Base-by-base conservation (phyloP, 2,113 vertebrate species). In the Callionymus lyra region DNA sequence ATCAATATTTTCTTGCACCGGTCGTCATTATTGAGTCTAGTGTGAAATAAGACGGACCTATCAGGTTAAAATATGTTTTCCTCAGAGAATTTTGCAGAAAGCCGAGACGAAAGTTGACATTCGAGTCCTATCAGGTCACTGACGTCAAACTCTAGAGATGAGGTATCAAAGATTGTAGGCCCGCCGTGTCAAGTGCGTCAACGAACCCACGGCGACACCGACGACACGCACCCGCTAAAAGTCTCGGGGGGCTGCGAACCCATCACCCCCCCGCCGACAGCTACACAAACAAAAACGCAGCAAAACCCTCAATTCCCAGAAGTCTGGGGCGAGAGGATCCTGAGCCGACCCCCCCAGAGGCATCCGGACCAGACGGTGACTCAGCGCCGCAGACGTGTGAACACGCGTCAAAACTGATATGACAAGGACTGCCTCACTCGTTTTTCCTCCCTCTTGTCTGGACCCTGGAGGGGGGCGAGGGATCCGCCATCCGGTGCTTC, bases 261-360 rank as follows among this genome's bases (percentile, higher is more conserved):
- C 56, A 50, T n/a, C 52, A 49, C 39, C 42, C 44, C 33, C 51
- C 9, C 17, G 67, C 68, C 54, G 61, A 71, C 56, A 63, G 64
- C 47, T 52, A 48, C 34, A 47, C 71, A 65, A 76, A 79, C 76
- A 27, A 4, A 77, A 70, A 63, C 3, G 17, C 67, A 68, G 67
- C 69, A 79, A 74, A 53, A 46, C n/a, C n/a, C 50, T 40, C 51
- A 12, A 31, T 54, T 57, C 50, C 46, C 62, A 31, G 59, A 65
- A 49, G 44, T 56, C 10, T 16, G 4, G n/a, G 44, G 42, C 13
- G 50, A 55, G 47, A 14, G 12, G 12, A 1, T 16, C 1, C 15
- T 46, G 54, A 53, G n/a, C n/a, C n/a, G n/a, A n/a, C n/a, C n/a
- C n/a, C 41, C 50, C 10, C 16, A 45, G 44, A 18, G 43, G 27